Evolutionary conservation across 2,113 vertebrate genomes (phyloP).

Genomic region (Ctenodactylus gundi): DNA sequence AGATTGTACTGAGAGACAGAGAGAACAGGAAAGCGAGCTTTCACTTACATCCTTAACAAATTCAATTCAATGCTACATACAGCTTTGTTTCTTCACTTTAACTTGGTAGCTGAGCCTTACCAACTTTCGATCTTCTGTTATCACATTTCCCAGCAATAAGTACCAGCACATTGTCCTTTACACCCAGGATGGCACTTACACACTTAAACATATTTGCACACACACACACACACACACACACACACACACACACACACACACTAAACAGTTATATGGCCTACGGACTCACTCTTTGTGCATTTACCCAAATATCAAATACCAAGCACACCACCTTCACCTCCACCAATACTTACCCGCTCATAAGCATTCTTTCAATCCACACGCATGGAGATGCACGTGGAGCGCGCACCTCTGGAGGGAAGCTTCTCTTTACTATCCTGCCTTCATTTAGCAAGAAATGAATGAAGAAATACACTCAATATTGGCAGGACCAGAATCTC

Average conservation of each 20-base stretch:
- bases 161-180: background rate
- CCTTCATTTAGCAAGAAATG: background rate
- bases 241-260: background rate
- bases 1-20: background rate
- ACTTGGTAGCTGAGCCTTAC: background rate
- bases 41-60: background rate
- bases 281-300: background rate
- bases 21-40: background rate
- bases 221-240: background rate
- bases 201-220: background rate
- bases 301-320: background rate
- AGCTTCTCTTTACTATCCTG: background rate
- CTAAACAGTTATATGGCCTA: background rate
- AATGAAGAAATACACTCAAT: background rate
- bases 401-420: background rate
- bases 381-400: no score
- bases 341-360: background rate
- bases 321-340: background rate
- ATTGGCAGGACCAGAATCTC: conserved; percentile 15
- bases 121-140: background rate
- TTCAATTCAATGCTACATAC: background rate
- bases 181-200: background rate
- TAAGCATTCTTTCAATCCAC: background rate
- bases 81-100: background rate
- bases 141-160: background rate